Conservation (phyloP, 2,797 vertebrate species). For the Gobionotothen gibberifrons region DNA sequence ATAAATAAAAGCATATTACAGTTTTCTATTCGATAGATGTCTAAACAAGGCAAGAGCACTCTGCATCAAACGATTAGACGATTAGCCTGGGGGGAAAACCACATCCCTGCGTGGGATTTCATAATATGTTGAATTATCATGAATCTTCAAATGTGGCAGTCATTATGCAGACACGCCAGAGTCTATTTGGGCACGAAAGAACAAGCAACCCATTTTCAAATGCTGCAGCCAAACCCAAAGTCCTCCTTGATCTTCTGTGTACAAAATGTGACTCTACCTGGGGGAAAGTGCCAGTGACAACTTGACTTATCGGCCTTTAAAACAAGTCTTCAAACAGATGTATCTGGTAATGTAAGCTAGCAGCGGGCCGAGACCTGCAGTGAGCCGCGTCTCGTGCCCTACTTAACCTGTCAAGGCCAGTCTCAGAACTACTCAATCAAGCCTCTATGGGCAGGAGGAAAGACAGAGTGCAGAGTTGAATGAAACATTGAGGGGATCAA, state of each 20-base stretch:
- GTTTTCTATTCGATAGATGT: conserved; percentile 36
- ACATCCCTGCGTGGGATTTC: conserved; percentile 51
- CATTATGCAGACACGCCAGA: conserved; percentile 48
- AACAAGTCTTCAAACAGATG: conserved; percentile 67
- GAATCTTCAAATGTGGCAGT: conserved; percentile 53
- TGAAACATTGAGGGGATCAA: conserved; percentile 51
- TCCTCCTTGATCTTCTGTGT: conserved; percentile 19
- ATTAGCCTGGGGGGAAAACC: conserved; percentile 55
- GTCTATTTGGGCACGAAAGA: conserved; percentile 30
- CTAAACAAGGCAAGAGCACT: conserved; percentile 24
- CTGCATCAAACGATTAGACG: conserved; percentile 44
- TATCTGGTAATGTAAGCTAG: conserved; percentile 69
- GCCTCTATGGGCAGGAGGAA: conserved; percentile 31
- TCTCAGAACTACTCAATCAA: conserved; percentile 69
- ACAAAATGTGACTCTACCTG: conserved; percentile 20
- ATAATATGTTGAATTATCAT: conserved; percentile 52
- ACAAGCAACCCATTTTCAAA: conserved; percentile 12
- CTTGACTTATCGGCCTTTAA: conserved; percentile 58
- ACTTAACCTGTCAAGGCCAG: conserved; percentile 64
- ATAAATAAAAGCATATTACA: conserved; percentile 4
- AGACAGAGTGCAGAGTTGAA: conserved; percentile 51
- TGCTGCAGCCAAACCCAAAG: conserved; percentile 4
- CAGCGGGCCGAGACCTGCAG: conserved; percentile 49
- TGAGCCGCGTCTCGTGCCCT: conserved; percentile 51
- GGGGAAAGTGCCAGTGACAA: conserved; percentile 48